Conservation (phyloP, 1,140 invertebrate genomes). For the Hyposmocoma kahamanoa region DNA sequence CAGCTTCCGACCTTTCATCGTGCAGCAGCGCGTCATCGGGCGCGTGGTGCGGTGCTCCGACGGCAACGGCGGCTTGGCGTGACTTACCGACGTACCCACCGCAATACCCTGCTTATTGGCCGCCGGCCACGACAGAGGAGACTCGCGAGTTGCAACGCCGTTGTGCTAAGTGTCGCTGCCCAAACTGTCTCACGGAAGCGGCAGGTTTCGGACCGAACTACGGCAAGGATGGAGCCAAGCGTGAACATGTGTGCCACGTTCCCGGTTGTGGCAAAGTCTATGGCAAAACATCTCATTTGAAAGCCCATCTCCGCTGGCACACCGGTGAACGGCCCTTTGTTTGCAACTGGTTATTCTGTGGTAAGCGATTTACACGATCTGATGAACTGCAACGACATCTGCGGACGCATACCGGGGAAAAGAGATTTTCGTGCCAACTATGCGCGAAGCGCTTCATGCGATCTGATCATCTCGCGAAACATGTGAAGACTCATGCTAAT, state of each 20-base stretch:
- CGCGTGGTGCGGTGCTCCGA: constrained; percentile 41
- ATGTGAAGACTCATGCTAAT: constrained; percentile 86
- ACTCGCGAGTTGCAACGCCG: constrained; percentile 62
- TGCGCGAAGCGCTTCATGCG: constrained; percentile 88
- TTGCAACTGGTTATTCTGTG: constrained; percentile 89
- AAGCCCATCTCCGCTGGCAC: constrained; percentile 91
- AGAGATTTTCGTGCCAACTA: constrained; percentile 82
- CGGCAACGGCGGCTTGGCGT: constrained; percentile 39
- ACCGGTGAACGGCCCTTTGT: constrained; percentile 84
- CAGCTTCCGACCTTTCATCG: constrained; percentile 57
- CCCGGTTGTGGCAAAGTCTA: constrained; percentile 94
- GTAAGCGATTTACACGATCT: constrained; percentile 90
- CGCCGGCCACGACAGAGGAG: constrained; percentile 46
- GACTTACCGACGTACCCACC: constrained; percentile 48
- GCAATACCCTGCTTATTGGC: constrained; percentile 55
- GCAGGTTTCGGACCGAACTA: constrained; percentile 76
- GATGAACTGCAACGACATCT: constrained; percentile 90
- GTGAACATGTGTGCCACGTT: constrained; percentile 92
- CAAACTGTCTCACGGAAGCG: constrained; percentile 81
- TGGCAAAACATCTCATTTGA: constrained; percentile 92
- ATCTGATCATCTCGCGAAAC: constrained; percentile 90
- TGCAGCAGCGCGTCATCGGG: constrained; percentile 62
- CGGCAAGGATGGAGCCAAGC: constrained; percentile 77
- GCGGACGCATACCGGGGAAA: constrained; percentile 88
- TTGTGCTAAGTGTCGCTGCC: constrained; percentile 80